These are phyloP conservation scores for Strix aluco DNA, from an alignment of 2,113 vertebrate genomes.

Conservation along the genomic window DNA sequence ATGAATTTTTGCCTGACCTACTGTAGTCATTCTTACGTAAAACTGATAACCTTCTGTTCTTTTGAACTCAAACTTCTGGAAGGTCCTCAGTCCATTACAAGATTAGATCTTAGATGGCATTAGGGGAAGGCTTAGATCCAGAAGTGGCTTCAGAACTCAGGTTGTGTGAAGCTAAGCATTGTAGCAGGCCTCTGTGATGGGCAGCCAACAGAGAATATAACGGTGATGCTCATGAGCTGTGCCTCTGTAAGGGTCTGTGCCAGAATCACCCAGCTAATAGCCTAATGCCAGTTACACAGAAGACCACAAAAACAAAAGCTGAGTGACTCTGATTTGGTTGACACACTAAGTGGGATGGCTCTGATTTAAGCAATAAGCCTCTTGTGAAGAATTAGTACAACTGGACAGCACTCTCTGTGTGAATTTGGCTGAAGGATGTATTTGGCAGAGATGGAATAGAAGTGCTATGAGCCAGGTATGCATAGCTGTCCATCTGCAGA, in stretches of 20 bases:
- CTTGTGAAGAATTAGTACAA: not conserved
- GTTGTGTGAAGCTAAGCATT: not conserved
- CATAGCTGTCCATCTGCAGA: not conserved
- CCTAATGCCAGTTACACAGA: not conserved
- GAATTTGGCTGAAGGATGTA: not conserved
- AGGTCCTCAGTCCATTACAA: not conserved
- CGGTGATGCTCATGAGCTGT: not conserved
- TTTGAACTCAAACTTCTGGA: not conserved
- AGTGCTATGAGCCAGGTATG: not conserved
- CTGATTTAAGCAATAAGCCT: not conserved
- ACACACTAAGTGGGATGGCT: not conserved
- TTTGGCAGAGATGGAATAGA: not conserved
- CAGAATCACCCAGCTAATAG: not conserved
- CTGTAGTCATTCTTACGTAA: not conserved
- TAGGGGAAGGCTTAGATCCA: not conserved
- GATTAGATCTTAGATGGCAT: not conserved
- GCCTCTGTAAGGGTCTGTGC: not conserved
- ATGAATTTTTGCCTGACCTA: not conserved
- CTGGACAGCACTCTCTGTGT: rapidly evolving
- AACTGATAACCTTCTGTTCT: not conserved
- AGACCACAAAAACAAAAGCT: not conserved
- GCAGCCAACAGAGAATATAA: not conserved
- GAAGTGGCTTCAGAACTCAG: not conserved
- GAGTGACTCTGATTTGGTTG: not conserved
- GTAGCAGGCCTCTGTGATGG: not conserved